Conservation (phyloP, 2,113 vertebrate species). For the Neodontobutis hainanensis region DNA sequence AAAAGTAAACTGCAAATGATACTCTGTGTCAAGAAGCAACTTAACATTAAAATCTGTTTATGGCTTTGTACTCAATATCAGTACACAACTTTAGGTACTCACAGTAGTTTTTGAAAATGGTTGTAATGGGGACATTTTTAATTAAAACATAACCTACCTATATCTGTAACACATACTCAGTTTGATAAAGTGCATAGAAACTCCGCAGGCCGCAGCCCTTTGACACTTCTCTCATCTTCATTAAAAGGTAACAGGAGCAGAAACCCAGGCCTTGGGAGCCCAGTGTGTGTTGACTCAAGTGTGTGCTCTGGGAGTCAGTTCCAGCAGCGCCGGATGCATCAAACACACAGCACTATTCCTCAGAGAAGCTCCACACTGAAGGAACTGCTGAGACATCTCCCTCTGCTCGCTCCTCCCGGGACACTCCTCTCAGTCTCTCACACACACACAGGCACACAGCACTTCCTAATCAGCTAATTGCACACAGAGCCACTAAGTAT, state of each 20-base stretch:
- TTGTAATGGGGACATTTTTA: too few relatives aligned
- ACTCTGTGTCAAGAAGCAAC: too few relatives aligned
- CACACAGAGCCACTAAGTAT: constrained; percentile 73
- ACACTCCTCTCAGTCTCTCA: constrained; percentile 39
- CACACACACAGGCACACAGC: constrained; percentile 18
- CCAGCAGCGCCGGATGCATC: constrained; percentile 69
- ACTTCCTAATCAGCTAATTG: constrained; percentile 71
- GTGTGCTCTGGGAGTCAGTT: constrained; percentile 58
- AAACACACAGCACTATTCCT: constrained; percentile 66
- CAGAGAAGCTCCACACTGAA: constrained; percentile 56
- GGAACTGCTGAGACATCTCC: constrained; percentile 76
- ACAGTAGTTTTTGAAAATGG: too few relatives aligned
- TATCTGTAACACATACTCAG: too few relatives aligned
- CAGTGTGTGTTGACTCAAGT: constrained; percentile 12
- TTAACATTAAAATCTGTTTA: too few relatives aligned
- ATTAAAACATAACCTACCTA: too few relatives aligned
- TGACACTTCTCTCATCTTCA: constrained; percentile 63
- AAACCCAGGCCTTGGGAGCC: constrained; percentile 45
- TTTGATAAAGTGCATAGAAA: neutral
- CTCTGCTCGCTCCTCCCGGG: constrained; percentile 52
- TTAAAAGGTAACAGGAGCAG: constrained; percentile 67
- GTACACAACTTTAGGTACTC: too few relatives aligned
- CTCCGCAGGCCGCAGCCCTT: constrained; percentile 28
- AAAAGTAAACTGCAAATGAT: too few relatives aligned
- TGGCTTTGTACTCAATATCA: too few relatives aligned